Percentiles rank a stretch among this genome's conserved stretches.
phyloP scores from a whole-genome alignment of 2,888 invertebrate genomes.

The Brachynemurus nebulosus region DNA sequence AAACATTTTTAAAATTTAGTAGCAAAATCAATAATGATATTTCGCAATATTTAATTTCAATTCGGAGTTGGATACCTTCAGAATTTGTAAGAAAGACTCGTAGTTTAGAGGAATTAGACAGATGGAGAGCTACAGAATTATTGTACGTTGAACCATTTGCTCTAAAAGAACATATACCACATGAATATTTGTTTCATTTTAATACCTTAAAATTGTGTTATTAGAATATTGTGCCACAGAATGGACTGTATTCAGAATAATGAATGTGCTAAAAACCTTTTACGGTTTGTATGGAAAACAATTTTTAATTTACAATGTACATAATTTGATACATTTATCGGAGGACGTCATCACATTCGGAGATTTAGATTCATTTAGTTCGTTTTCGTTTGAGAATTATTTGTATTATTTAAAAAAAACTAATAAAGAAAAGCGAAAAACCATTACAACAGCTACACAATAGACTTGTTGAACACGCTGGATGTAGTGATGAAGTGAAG shows the following conservation, averaged over 20 bases:
- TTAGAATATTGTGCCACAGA: conserved; percentile 1
- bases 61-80: conserved; percentile 14
- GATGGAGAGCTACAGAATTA: conserved; percentile 21
- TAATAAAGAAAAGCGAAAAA: not conserved
- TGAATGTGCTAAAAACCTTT: conserved; percentile 6
- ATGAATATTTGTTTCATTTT: not conserved
- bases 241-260: not conserved
- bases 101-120: conserved; percentile 15
- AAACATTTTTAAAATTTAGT: conserved; percentile 1
- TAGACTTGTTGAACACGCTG: not conserved
- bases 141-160: conserved; percentile 17
- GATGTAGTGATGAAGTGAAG: not conserved
- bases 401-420: conserved; percentile 7
- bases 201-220: not conserved
- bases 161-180: conserved; percentile 12
- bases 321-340: conserved; percentile 13
- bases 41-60: conserved; percentile 5
- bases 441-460: conserved; percentile 8
- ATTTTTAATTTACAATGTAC: conserved; percentile 15
- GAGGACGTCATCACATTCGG: conserved; percentile 11
- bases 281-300: conserved; percentile 12
- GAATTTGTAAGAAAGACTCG: conserved; percentile 21
- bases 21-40: conserved; percentile 7
- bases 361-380: conserved; percentile 8
- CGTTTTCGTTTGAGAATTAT: conserved; percentile 10